Base-by-base conservation (phyloP, 2,113 vertebrate genomes). In the Catharus fuscescens region DNA sequence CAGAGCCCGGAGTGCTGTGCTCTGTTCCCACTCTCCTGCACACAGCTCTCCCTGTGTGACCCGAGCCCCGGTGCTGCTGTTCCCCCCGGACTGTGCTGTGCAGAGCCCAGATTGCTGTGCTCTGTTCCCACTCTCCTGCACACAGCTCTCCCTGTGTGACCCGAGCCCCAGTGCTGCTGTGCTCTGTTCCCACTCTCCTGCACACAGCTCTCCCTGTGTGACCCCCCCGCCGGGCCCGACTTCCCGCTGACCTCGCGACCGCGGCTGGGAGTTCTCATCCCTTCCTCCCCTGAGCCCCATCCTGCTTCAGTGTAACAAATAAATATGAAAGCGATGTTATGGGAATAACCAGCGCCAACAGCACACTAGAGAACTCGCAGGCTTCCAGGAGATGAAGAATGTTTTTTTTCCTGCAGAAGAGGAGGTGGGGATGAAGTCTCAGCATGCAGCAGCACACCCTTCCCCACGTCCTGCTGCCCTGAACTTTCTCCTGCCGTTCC, bases 81-180 rank as follows among this genome's bases (percentile, higher is more conserved):
- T 1, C 18, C 32, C 0, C 18, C 9, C 34, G 40, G 50, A 34
- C 34, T 34, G 34, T 34, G 34, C 34, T 34, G 34, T 34, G 34
- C 8, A 34, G 34, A 34, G 34, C 34, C 34, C 34, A 3, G 0
- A 0, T 64, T 14, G 69, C 38, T 40, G 40, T 13, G 12, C 36
- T 9, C 38, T 0, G 6, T 8, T 10, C 60, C 60, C 4, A 0
- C 64, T 54, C 12, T 40, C 31, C 42, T 14, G 2, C 25, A 7
- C 28, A 11, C 81, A 53, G 65, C 56, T 50, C 38, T 40, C 44
- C 77, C 72, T 0, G 9, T 0, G 54, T 19, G 80, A 42, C 53
- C 45, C 26, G n/a, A n/a, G n/a, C n/a, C n/a, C n/a, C n/a, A n/a
- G n/a, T n/a, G n/a, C 67, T 14, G 69, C 36, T 40, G 40, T 40